Evolutionary conservation across 2,797 vertebrate species (phyloP).

Genomic region (Pantherophis alleghaniensis): DNA sequence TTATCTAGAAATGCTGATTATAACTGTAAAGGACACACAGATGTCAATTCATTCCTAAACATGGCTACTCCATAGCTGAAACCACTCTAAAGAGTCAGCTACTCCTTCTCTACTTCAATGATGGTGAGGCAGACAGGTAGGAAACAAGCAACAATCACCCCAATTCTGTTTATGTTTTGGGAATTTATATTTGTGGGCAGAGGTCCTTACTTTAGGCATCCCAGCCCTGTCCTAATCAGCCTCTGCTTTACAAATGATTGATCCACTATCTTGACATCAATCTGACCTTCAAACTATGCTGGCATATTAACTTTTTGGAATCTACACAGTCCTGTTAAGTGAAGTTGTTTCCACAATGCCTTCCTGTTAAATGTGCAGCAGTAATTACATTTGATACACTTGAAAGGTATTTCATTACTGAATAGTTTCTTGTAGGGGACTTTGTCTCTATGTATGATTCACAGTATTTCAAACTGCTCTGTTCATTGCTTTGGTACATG

Average conservation of each 20-base stretch:
- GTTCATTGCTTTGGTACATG: not conserved
- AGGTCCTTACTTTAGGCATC: not conserved
- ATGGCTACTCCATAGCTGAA: not conserved
- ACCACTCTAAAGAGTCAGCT: not conserved
- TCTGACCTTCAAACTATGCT: not conserved
- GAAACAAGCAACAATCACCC: not conserved
- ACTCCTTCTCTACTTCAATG: not conserved
- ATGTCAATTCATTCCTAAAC: not conserved
- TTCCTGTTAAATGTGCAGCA: not conserved
- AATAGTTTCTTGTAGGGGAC: slow-evolving; percentile 10
- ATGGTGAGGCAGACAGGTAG: not conserved
- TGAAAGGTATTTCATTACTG: not conserved
- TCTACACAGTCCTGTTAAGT: not conserved
- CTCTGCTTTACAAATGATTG: not conserved
- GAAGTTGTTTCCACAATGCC: not conserved
- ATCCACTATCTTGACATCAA: not conserved
- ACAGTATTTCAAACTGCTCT: slow-evolving; percentile 27
- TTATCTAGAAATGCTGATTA: not conserved
- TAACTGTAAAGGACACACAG: not conserved
- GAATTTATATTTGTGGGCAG: not conserved
- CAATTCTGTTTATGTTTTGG: not conserved
- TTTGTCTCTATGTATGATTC: slow-evolving; percentile 15
- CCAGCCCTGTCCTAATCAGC: not conserved
- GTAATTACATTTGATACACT: not conserved
- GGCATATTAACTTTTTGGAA: not conserved